A percentile compares a stretch with the other conserved stretches of the same genome.
Evolutionary conservation across 2,888 invertebrate species (phyloP).

Genomic region (Tenthredo distinguenda): DNA sequence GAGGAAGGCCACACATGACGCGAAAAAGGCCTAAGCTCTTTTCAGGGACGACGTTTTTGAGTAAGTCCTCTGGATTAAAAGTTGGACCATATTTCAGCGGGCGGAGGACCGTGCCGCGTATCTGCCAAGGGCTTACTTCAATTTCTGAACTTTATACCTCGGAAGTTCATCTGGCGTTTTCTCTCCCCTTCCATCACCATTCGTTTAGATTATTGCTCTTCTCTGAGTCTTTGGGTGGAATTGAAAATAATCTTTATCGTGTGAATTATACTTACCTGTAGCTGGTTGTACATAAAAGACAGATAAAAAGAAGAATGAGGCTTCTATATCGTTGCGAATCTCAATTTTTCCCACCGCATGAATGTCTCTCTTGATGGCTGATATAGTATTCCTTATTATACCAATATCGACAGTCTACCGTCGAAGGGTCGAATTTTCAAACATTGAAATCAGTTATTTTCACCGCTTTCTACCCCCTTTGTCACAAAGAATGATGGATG

Average conservation of each 20-base stretch:
- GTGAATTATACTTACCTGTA: background rate
- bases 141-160: conserved; percentile 48
- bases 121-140: conserved; percentile 48
- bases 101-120: conserved; percentile 27
- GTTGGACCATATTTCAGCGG: conserved; percentile 46
- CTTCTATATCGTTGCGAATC: background rate
- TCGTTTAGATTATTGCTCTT: background rate
- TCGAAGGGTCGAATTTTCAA: conserved; percentile 34
- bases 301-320: background rate
- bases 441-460: conserved; percentile 10
- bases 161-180: conserved; percentile 27
- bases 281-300: background rate
- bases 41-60: conserved; percentile 33
- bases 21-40: conserved; percentile 45
- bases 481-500: conserved; percentile 37
- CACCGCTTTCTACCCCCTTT: background rate
- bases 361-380: background rate
- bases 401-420: conserved; percentile 1
- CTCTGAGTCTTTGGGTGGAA: background rate
- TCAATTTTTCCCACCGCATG: background rate
- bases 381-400: background rate
- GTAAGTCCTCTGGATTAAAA: conserved; percentile 50
- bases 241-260: conserved; percentile 5
- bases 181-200: conserved; percentile 33
- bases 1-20: conserved; percentile 29